Base-by-base conservation (phyloP, 2,113 vertebrate genomes). In the Nycticryphes semicollaris region DNA sequence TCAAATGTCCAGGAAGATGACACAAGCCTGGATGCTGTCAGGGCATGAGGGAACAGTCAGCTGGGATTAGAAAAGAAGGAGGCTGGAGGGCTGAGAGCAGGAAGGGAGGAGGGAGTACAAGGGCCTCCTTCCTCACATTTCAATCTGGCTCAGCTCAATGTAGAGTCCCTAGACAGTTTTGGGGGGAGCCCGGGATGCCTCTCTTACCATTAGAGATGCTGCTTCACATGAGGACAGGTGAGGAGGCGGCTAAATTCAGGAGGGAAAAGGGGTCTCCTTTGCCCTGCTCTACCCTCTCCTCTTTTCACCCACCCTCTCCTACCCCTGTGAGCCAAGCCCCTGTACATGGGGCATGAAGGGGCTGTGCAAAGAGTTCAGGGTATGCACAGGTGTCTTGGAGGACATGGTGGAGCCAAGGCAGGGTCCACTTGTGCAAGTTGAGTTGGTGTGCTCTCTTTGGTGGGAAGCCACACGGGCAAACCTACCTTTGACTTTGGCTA, bases 111-210 rank as follows among this genome's bases (percentile, higher is more conserved):
- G 22, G 14, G 31, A 56, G 8, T 39, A 18, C 9, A 9, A 13
- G 9, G 23, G 15, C 23, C 37, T 79, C 39, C 15, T 41, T 88
- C 28, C 7, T 85, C 39, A 22, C 4, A 0, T 35, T 83, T 74
- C 3, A 1, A 4, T 45, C 68, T 48, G 21, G 7, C 13, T 80
- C 37, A 37, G 17, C 70, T 88, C n/a, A 50, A n/a, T 27, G 60
- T 14, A 54, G 37, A 82, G 39, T 76, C 31, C 35, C 59, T 74
- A 31, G 77, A 59, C 3, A 3, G 7, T 3, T n/a, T 23, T 73
- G 28, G 25, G 8, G 18, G 6, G 2, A 67, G 31, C 10, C 59
- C 0, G 1, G 25, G 54, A 30, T 66, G 27, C 7, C 62, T 0
- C 16, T 94, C 22, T 80, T 6, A 1, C 19, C 0, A 0, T 43